Base-by-base conservation (phyloP, 2,888 invertebrate species). In the Caenorhabditis auriculariae region DNA sequence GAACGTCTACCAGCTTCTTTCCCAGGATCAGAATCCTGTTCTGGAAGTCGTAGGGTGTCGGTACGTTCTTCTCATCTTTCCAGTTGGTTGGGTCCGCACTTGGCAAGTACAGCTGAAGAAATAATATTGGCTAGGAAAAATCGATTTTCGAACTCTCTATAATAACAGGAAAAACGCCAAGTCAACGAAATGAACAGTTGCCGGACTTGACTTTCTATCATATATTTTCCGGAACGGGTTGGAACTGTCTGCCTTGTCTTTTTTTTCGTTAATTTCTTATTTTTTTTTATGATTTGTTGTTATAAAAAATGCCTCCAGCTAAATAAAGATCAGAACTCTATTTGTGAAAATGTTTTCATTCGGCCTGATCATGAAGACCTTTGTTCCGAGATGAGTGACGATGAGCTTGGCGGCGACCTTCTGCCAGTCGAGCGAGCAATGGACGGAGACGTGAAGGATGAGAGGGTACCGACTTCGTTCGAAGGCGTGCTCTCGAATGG, bases 401-500 rank as follows among this genome's bases (percentile, higher is more conserved):
- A 67, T 54, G 56, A 80, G 69, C 12, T 75, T 63, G 0, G 82
- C 83, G 70, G 85, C 82, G 19, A 75, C 74, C 55, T 82, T 79
- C 75, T 86, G 86, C 72, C 83, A 83, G 52, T 82, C 82, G 17
- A 83, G 58, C 5, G 81, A 82, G 64, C 85, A 84, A 72, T 85
- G 86, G 68, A 84, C 84, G 62, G 85, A 84, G 49, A 86, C 75
- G 44, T 84, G 84, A 43, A 86, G 66, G 65, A 86, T 83, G 60
- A 86, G 79, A 43, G 86, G 86, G 75, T 84, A 86, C 49, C 85
- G 85, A 66, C 19, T 58, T 19, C 69, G 32, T 74, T 80, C 81
- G 77, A 87, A 87, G 54, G 86, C 86, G 73, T 84, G 82, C 66
- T 84, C 83, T 65, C 83, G 82, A 62, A 85, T 84, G 50, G 82